A percentile compares a stretch with the other conserved stretches of the same genome.
Conservation (phyloP, 2,113 vertebrate species). For the Embiotoca jacksoni region DNA sequence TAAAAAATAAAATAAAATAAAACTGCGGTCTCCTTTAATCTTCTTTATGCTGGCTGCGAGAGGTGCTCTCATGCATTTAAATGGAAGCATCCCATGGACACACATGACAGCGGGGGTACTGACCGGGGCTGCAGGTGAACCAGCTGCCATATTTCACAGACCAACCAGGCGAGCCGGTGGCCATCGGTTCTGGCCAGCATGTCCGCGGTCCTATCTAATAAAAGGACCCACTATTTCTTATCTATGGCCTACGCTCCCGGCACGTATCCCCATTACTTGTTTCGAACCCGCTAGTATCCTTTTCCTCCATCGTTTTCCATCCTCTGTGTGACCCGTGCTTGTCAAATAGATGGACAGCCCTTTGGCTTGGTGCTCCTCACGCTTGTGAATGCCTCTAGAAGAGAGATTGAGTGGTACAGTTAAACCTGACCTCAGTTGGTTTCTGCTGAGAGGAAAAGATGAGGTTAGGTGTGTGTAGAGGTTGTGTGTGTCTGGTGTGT, state of each 20-base stretch:
- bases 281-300: conserved; percentile 42
- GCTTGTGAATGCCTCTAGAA: conserved; percentile 41
- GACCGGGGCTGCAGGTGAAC: conserved; percentile 62
- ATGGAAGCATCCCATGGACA: conserved; percentile 73
- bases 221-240: conserved; percentile 59
- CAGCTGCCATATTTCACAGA: conserved; percentile 70
- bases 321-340: conserved; percentile 58
- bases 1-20: conserved; percentile 42
- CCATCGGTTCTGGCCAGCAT: conserved; percentile 54
- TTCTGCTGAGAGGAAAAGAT: conserved; percentile 25
- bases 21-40: conserved; percentile 79
- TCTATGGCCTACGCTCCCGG: conserved; percentile 16
- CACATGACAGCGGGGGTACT: conserved; percentile 56
- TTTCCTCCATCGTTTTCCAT: conserved; percentile 56
- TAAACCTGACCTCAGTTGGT: conserved; percentile 62
- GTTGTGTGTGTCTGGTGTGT: conserved; percentile 27
- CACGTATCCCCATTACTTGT: conserved; percentile 46
- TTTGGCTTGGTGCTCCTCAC: conserved; percentile 23
- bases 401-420: conserved; percentile 63
- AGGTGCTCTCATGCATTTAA: conserved; percentile 84
- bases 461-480: conserved; percentile 37
- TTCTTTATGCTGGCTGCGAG: conserved; percentile 73
- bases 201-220: conserved; percentile 51
- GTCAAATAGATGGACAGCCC: conserved; percentile 64
- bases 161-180: conserved; percentile 56